These are phyloP conservation scores for Pammene fasciana DNA, from an alignment of 2,888 invertebrate genomes.

Conservation along the genomic window DNA sequence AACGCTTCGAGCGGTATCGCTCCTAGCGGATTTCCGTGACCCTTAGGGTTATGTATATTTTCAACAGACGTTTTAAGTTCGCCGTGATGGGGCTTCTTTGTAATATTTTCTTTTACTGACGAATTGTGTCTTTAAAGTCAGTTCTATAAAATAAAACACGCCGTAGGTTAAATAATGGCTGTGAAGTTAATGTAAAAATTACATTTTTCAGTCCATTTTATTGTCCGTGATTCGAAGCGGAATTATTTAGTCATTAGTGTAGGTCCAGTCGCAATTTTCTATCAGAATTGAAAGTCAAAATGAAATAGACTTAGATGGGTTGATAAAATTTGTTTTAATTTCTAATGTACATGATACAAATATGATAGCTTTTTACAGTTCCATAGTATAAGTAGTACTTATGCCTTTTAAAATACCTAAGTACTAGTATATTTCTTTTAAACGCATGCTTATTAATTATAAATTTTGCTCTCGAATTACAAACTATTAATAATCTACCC, in stretches of 20 bases:
- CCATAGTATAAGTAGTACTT: background rate
- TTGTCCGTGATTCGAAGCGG: conserved; percentile 47
- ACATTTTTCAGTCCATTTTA: conserved; percentile 65
- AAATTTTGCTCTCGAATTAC: conserved; percentile 2
- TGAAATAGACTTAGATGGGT: background rate
- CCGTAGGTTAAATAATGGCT: conserved; percentile 75
- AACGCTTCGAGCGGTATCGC: too few species aligned
- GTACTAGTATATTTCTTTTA: background rate
- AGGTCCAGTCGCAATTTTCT: conserved; percentile 8
- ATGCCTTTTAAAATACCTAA: background rate
- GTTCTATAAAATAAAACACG: conserved; percentile 44
- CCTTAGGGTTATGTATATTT: background rate
- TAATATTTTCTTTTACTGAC: background rate
- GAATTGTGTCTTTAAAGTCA: conserved; percentile 12
- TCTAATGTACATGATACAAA: background rate
- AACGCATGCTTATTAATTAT: background rate
- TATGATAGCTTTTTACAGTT: conserved; percentile 17
- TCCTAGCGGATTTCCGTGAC: too few species aligned
- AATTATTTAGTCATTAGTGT: conserved; percentile 34
- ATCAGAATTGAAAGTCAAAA: conserved; percentile 14
- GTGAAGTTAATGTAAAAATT: conserved; percentile 70
- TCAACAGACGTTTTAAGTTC: background rate
- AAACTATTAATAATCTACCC: background rate
- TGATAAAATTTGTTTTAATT: too few species aligned
- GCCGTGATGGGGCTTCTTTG: background rate